Base-by-base conservation (phyloP, 1,140 invertebrate species). In the Galendromus occidentalis region DNA sequence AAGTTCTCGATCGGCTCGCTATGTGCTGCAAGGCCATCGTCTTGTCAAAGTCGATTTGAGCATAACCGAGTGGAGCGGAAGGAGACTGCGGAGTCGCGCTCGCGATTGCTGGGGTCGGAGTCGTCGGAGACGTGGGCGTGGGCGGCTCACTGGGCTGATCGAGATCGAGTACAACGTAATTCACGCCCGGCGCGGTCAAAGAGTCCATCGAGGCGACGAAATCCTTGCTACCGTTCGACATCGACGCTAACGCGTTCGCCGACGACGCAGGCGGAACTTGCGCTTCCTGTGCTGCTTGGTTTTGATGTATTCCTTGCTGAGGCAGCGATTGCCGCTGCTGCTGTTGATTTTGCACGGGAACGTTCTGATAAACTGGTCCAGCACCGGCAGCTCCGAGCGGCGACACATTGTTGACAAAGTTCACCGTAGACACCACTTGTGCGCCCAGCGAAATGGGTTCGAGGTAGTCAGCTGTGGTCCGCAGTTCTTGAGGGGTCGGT, bases 21-120 rank as follows among this genome's bases (percentile, higher is more conserved):
- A 59, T 33, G 4, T 59, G 51, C 51, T 59, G 51, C 9, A 59
- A 25, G 22, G 51, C 51, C 33, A 59, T 29, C 14, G 51, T 59
- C 51, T 59, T 59, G 51, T 59, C 51, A 22, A 59, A 59, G 22
- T 59, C 51, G 51, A 59, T 59, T 33, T 59, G 51, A 25, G 51
- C 51, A 59, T 59, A 59, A 9, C 51, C 51, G 14, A 59, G 51
- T 4, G 51, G 51, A 17, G 51, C 25, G 1, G 51, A 59, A 17
- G 51, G 51, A 25, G 51, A 25, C 20, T 25, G 51, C 22, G 25
- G 20, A 33, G 51, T 17, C 9, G 51, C 25, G 14, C n/a, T 25
- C 33, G 33, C n/a, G n/a, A n/a, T 39, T 9, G 33, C 33, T 39
- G 33, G 33, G 33, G 33, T 39, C 14, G 51, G 51, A 17, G 51